Percentiles rank a stretch among this genome's conserved stretches.
Conservation (phyloP, 1,140 invertebrate species). For the Rhyzopertha dominica region DNA sequence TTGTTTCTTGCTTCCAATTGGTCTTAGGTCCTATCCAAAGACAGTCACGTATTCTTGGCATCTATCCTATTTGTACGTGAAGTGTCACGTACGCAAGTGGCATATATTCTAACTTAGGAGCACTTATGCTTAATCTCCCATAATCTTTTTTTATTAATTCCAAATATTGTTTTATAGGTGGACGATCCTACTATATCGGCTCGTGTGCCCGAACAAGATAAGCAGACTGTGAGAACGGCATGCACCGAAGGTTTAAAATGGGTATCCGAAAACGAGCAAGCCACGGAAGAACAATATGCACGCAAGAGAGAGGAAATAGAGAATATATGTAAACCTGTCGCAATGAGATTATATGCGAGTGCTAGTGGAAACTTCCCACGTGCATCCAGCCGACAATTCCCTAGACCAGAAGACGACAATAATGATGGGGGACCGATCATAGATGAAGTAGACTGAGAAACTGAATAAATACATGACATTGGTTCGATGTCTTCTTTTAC, state of each 20-base stretch:
- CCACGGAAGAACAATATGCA: slow-evolving; percentile 56
- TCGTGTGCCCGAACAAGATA: slow-evolving; percentile 45
- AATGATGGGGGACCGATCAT: slow-evolving; percentile 55
- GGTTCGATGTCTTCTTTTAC: too few species aligned
- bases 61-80: too few species aligned
- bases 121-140: background rate
- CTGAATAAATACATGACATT: too few species aligned
- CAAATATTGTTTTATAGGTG: slow-evolving; percentile 26
- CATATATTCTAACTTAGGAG: background rate
- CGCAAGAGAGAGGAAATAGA: slow-evolving; percentile 54
- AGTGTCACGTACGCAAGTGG: background rate
- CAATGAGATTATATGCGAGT: slow-evolving; percentile 48
- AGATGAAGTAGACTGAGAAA: slow-evolving; percentile 68
- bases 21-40: too few species aligned
- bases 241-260: slow-evolving; percentile 54
- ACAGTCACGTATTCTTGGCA: too few species aligned
- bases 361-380: slow-evolving; percentile 10
- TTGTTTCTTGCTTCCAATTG: too few species aligned
- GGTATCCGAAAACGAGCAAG: slow-evolving; percentile 59
- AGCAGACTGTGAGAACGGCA: slow-evolving; percentile 44
- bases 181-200: slow-evolving; percentile 41
- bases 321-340: slow-evolving; percentile 47
- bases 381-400: slow-evolving; percentile 29
- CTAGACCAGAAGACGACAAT: slow-evolving; percentile 48
- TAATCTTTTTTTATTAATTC: slow-evolving; percentile 1